Conservation (phyloP, 2,797 vertebrate species). For the Synaphobranchus kaupii region DNA sequence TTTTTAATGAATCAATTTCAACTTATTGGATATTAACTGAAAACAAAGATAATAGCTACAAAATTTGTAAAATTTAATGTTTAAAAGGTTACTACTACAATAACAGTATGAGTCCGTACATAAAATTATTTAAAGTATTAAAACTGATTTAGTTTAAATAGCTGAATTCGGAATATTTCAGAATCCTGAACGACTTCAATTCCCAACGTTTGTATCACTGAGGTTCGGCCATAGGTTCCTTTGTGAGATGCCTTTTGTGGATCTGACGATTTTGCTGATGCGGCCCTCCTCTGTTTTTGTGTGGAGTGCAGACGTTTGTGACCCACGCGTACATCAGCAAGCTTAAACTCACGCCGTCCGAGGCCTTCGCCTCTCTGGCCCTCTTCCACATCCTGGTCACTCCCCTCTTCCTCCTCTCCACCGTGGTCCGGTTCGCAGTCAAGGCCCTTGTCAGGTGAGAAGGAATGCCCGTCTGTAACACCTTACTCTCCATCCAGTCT, state of each 20-base stretch:
- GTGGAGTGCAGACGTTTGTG: slow-evolving; percentile 83
- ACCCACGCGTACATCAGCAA: slow-evolving; percentile 70
- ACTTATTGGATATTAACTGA: too few species aligned
- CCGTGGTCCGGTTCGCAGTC: slow-evolving; percentile 92
- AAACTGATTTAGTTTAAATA: too few species aligned
- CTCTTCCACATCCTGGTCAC: slow-evolving; percentile 97
- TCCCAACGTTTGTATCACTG: too few species aligned
- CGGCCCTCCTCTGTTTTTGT: slow-evolving; percentile 7
- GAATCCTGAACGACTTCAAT: too few species aligned
- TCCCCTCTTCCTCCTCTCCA: slow-evolving; percentile 93
- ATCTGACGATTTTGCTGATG: not conserved
- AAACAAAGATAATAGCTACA: too few species aligned
- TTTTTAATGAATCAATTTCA: too few species aligned
- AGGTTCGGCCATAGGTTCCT: too few species aligned
- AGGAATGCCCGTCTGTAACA: too few species aligned
- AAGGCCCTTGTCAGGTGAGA: slow-evolving; percentile 91
- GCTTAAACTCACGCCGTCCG: slow-evolving; percentile 70
- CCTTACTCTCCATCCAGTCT: not conserved
- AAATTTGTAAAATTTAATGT: too few species aligned
- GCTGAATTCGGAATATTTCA: not conserved
- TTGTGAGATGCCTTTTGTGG: not conserved
- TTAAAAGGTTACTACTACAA: too few species aligned
- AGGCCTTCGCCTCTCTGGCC: slow-evolving; percentile 90
- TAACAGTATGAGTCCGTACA: too few species aligned
- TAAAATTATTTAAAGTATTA: too few species aligned